These are phyloP conservation scores for Xenopus petersii DNA, from an alignment of 2,797 vertebrate species.

Conservation along the genomic window DNA sequence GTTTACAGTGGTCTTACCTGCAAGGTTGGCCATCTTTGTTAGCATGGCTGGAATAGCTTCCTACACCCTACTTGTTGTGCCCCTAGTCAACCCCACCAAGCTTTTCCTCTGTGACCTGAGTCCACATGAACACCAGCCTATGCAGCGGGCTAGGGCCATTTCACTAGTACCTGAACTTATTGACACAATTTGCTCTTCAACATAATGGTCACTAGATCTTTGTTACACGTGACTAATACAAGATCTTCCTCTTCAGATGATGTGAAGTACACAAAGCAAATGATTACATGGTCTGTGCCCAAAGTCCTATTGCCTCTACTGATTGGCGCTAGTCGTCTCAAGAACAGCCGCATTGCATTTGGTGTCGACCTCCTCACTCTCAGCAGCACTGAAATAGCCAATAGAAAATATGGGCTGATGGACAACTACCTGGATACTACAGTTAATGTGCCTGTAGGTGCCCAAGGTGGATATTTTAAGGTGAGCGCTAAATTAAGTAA, in stretches of 20 bases:
- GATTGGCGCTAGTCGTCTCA: slow-evolving; percentile 52
- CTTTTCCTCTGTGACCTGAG: no score
- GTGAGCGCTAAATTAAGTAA: slow-evolving; percentile 51
- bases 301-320: slow-evolving; percentile 62
- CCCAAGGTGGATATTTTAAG: slow-evolving; percentile 80
- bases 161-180: no score
- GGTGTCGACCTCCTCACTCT: slow-evolving; percentile 73
- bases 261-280: slow-evolving; percentile 59
- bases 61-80: no score
- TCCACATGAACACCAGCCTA: no score
- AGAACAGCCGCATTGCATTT: slow-evolving; percentile 66
- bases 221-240: no score
- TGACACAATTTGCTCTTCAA: no score
- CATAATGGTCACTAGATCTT: no score
- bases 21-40: no score
- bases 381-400: slow-evolving; percentile 62
- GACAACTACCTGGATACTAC: slow-evolving; percentile 60
- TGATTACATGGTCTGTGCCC: slow-evolving; percentile 78
- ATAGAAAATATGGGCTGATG: slow-evolving; percentile 62
- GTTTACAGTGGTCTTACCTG: no score
- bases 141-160: no score
- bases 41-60: no score
- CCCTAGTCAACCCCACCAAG: no score
- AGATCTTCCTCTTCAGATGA: slow-evolving; percentile 63
- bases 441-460: slow-evolving; percentile 74